Base-by-base conservation (phyloP, 2,797 vertebrate species). In the Alouatta caraya region DNA sequence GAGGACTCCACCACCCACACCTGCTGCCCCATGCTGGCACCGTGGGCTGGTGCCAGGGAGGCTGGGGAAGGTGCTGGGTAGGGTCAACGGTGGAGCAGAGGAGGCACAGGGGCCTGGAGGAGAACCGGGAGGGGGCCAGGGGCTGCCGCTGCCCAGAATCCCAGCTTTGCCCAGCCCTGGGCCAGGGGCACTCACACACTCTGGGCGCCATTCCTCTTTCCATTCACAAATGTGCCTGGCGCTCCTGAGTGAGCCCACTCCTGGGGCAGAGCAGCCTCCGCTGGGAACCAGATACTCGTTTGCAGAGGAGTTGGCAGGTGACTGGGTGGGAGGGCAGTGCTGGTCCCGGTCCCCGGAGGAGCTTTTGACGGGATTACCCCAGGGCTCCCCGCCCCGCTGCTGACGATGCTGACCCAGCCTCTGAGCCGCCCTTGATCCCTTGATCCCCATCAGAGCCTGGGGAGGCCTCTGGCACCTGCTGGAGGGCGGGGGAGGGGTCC, bases 391-490 rank as follows among this genome's bases (percentile, higher is more conserved):
- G 3, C 15, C 37, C 24, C 78, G 2, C 52, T 81, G 86, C 95
- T 96, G 96, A 95, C 81, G 0, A 19, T 1, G 67, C 90, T 72
- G 37, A 90, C 92, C 59, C 70, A 0, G 88, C 93, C 67, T 50
- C 94, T 93, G 85, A 93, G 97, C 97, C 1, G 52, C 67, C 82
- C 94, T 87, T 92, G 87, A 96, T 90, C 94, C 97, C 17, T 91
- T 33, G 59, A 96, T 92, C 90, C 80, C 2, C 17, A 0, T 10
- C 61, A 22, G 57, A 33, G 33, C 50, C 17, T 1, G 57, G 24
- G 50, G 93, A 55, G 30, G 73, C 17, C 28, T 4, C 0, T 5
- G 5, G 13, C 26, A 73, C 42, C 80, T n/a, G 57, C 26, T 19
- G 0, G 5, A 44, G 85, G 72, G 28, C 78, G 13, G 5, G n/a